Base-by-base conservation (phyloP, 2,797 vertebrate species). In the Lepilemur septentrionalis region DNA sequence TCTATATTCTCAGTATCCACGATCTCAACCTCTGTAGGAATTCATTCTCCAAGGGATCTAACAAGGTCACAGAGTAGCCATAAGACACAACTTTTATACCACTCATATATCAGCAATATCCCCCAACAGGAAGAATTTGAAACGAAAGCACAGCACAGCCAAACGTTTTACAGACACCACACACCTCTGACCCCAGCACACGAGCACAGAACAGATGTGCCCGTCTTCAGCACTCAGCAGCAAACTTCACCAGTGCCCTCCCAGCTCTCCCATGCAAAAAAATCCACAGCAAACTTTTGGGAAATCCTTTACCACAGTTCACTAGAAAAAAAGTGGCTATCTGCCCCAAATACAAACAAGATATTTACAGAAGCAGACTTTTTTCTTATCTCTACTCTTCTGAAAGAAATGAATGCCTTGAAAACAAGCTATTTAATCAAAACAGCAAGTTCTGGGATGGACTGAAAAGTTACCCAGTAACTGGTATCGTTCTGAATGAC, bases 371-470 rank as follows among this genome's bases (percentile, higher is more conserved):
- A 90, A 91, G 17, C 13, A 46, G 65, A 48, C 7, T 8, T 63
- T 75, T 79, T 93, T 88, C 48, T 70, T 90, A 50, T 81, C 38
- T 69, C 17, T 61, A 43, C 43, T 95, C 86, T 72, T 55, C 59
- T 65, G 85, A 95, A 94, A 81, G 18, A 96, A 67, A 82, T 28
- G 12, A 25, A 88, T 80, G 22, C 23, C 79, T 92, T 87, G 41
- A 92, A 95, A 84, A 91, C 22, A 83, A 87, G 75, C 41, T 48
- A 7, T 80, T 83, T 67, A 86, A 43, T 52, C 25, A 52, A 95
- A 96, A 61, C 15, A 86, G 69, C 35, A 94, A 67, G 94, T 93
- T 85, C 90, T 63, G 57, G 38, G 43, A 57, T 65, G 63, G 28
- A 70, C 38, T 30, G 48, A 91, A 43, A 75, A 87, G 88, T 76